phyloP scores from a whole-genome alignment of 2,888 invertebrate genomes.

The Chrysomela aeneicollis region DNA sequence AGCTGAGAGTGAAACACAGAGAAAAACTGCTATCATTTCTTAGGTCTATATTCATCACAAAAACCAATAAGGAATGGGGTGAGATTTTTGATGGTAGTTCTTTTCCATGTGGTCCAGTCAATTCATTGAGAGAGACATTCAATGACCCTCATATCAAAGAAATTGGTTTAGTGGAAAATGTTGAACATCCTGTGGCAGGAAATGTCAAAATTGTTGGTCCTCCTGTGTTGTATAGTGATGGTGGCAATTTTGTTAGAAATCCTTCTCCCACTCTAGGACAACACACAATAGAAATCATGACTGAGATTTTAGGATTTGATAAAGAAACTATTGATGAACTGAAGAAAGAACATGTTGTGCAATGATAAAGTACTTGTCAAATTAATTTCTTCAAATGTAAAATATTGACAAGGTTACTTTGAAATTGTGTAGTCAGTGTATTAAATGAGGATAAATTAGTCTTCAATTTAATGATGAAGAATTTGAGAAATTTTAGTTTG shows the following conservation, averaged over 20 bases:
- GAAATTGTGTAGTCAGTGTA: too few species aligned
- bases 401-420: too few species aligned
- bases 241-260: conserved; percentile 72
- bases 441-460: too few species aligned
- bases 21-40: conserved; percentile 71
- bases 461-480: too few species aligned
- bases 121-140: conserved; percentile 86
- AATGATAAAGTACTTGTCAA: conserved; percentile 49
- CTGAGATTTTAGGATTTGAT: conserved; percentile 71
- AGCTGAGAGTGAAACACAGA: conserved; percentile 78
- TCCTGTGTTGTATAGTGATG: conserved; percentile 81
- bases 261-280: conserved; percentile 89
- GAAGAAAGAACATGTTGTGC: conserved; percentile 61
- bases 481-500: too few species aligned
- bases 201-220: conserved; percentile 83
- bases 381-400: too few species aligned
- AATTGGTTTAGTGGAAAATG: conserved; percentile 75
- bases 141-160: conserved; percentile 84
- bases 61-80: conserved; percentile 80
- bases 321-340: conserved; percentile 67
- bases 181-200: conserved; percentile 76
- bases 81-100: conserved; percentile 73
- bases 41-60: conserved; percentile 65
- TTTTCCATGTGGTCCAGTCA: conserved; percentile 92
- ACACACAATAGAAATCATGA: conserved; percentile 82